Conservation (phyloP, 2,888 invertebrate species). For the Xylota segnis region DNA sequence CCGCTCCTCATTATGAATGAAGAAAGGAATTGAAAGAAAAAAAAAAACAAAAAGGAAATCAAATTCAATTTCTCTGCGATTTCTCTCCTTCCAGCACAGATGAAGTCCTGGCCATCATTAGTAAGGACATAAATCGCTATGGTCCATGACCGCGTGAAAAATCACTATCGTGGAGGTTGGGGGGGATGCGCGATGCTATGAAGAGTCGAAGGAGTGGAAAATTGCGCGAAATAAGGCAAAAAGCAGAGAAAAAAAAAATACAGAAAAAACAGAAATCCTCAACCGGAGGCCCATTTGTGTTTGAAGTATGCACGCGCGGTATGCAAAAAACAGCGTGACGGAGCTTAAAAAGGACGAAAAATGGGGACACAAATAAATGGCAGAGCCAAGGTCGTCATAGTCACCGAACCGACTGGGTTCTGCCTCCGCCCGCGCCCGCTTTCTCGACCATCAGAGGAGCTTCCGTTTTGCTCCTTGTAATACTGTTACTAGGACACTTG, state of each 20-base stretch:
- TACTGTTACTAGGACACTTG: slow-evolving; percentile 59
- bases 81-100: slow-evolving; percentile 17
- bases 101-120: slow-evolving; percentile 67
- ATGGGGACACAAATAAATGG: slow-evolving; percentile 70
- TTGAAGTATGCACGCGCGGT: slow-evolving; percentile 73
- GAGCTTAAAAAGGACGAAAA: slow-evolving; percentile 67
- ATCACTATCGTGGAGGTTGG: slow-evolving; percentile 37
- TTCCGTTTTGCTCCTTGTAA: slow-evolving; percentile 24
- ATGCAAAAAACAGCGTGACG: slow-evolving; percentile 71
- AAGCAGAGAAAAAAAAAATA: slow-evolving; percentile 12
- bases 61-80: slow-evolving; percentile 58
- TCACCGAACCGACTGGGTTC: slow-evolving; percentile 51
- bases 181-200: background rate
- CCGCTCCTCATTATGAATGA: slow-evolving; percentile 41
- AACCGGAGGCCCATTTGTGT: slow-evolving; percentile 69
- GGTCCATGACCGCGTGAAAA: slow-evolving; percentile 75
- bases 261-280: slow-evolving; percentile 17
- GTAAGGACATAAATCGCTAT: slow-evolving; percentile 71
- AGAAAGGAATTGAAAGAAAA: slow-evolving; percentile 43
- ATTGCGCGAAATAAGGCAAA: slow-evolving; percentile 35
- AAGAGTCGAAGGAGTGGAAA: slow-evolving; percentile 62
- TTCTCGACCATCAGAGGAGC: background rate
- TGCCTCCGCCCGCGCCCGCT: background rate
- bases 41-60: slow-evolving; percentile 57
- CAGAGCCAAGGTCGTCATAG: slow-evolving; percentile 75